Percentiles rank a stretch among this genome's conserved stretches.
These are phyloP conservation scores for Ophioderma brevispina DNA, from an alignment of 35 echinoderm and acorn worm genomes.

Conservation along the genomic window DNA sequence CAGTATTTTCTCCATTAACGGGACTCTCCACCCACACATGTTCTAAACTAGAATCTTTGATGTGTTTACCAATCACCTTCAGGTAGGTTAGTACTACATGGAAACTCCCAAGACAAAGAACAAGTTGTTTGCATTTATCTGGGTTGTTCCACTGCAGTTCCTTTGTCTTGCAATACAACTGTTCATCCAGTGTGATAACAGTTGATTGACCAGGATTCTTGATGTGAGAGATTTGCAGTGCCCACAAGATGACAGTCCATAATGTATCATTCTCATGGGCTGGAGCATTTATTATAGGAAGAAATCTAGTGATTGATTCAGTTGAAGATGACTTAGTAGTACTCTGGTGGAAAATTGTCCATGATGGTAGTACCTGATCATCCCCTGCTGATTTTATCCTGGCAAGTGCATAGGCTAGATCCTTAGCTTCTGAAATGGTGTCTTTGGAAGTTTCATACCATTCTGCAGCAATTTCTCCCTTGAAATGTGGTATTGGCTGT, in stretches of 20 bases:
- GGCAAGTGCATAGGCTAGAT: not conserved
- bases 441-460: not conserved
- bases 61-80: not conserved
- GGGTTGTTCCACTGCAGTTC: slow-evolving; percentile 17
- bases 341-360: slow-evolving; percentile 3
- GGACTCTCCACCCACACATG: not conserved
- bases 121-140: not conserved
- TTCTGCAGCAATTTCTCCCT: not conserved
- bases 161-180: slow-evolving; percentile 35
- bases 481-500: not conserved
- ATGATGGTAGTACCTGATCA: not conserved
- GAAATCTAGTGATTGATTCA: not conserved
- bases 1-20: not conserved
- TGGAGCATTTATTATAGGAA: slow-evolving; percentile 12
- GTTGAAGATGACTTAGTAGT: not conserved
- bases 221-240: slow-evolving; percentile 14
- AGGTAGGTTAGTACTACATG: slow-evolving; percentile 8
- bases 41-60: not conserved
- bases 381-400: not conserved
- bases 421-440: not conserved
- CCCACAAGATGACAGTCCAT: not conserved
- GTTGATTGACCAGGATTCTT: slow-evolving; percentile 9
- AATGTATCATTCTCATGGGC: slow-evolving; percentile 33
- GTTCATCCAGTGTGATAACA: slow-evolving; percentile 39
- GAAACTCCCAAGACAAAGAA: slow-evolving; percentile 13